phyloP scores from a whole-genome alignment of 2,888 invertebrate species.

The Teleogryllus oceanicus region DNA sequence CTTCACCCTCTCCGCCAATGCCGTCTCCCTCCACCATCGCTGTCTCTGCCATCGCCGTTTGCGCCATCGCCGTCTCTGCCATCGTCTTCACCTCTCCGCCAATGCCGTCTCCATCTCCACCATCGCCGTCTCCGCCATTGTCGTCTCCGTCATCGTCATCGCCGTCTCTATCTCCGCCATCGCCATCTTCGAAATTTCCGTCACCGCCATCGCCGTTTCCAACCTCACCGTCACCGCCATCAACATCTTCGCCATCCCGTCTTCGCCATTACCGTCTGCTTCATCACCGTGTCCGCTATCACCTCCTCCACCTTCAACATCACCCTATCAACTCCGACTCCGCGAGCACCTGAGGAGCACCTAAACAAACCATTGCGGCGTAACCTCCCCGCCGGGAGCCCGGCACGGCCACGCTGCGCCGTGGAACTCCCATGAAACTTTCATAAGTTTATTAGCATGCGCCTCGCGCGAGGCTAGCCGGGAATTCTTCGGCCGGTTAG shows the following conservation, averaged over 20 bases:
- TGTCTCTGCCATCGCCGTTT: no score
- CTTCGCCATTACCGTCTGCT: neutral
- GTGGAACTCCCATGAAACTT: neutral
- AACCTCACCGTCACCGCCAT: no score
- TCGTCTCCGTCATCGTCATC: no score
- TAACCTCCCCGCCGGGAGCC: neutral
- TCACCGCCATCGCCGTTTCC: no score
- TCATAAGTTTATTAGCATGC: conserved; percentile 6
- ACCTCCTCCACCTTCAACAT: neutral
- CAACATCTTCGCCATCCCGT: neutral
- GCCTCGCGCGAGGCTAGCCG: neutral
- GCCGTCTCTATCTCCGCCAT: no score
- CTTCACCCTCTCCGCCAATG: no score
- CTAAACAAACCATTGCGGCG: neutral
- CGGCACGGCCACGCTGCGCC: neutral
- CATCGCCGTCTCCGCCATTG: no score
- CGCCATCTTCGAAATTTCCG: no score
- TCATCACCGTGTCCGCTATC: neutral
- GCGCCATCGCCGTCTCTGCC: no score
- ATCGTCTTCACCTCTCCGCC: no score
- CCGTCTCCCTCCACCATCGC: no score
- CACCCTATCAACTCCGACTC: neutral
- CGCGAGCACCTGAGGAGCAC: neutral
- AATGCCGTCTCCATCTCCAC: no score
- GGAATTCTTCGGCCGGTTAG: conserved; percentile 8